A percentile compares a stretch with the other conserved stretches of the same genome.
These are phyloP conservation scores for Malurus melanocephalus DNA, from an alignment of 2,113 vertebrate genomes.

Conservation along the genomic window DNA sequence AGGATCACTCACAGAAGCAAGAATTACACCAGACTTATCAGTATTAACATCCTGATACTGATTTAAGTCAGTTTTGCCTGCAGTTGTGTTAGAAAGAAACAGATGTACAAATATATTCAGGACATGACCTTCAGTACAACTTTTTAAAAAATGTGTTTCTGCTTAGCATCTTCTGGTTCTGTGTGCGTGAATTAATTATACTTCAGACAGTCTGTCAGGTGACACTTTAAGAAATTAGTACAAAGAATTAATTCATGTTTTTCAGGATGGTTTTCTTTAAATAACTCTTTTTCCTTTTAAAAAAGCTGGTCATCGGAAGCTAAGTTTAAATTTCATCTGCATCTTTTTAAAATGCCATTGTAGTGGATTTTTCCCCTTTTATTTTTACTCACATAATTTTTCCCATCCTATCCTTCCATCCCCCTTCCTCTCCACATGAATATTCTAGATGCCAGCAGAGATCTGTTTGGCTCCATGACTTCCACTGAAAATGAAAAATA, in stretches of 20 bases:
- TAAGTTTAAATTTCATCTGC: conserved; percentile 17
- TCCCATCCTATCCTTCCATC: not conserved
- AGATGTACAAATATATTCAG: not conserved
- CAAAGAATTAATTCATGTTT: not conserved
- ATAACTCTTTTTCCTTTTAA: not conserved
- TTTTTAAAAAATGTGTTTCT: conserved; percentile 6
- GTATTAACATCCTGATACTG: not conserved
- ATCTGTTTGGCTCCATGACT: not conserved
- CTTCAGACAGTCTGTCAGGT: not conserved
- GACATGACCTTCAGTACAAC: not conserved
- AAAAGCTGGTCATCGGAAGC: not conserved
- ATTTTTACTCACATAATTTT: conserved; percentile 24
- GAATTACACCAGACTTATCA: not conserved
- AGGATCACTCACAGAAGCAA: not conserved
- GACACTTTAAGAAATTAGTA: not conserved
- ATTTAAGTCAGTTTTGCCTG: not conserved
- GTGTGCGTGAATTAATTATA: not conserved
- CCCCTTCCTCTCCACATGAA: not conserved
- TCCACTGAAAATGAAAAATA: conserved; percentile 8
- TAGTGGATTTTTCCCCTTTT: not conserved
- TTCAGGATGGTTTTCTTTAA: not conserved
- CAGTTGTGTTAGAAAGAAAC: not conserved
- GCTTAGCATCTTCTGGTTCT: not conserved
- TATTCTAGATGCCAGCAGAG: not conserved
- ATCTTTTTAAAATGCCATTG: conserved; percentile 38